phyloP scores from a whole-genome alignment of 2,888 invertebrate genomes.

The Xestia c-nigrum region DNA sequence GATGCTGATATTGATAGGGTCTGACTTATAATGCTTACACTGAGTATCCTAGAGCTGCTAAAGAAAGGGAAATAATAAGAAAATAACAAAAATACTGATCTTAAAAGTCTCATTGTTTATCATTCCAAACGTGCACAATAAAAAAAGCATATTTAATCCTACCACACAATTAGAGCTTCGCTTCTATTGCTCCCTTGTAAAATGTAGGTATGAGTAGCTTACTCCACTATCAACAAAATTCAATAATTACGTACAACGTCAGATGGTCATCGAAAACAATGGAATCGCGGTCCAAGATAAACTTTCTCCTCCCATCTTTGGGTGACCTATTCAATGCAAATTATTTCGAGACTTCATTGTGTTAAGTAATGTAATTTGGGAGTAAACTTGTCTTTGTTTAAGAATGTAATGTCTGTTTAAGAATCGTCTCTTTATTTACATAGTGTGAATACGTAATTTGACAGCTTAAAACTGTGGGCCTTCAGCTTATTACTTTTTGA shows the following conservation, averaged over 20 bases:
- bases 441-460: neutral
- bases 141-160: neutral
- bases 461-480: neutral
- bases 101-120: no score
- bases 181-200: neutral
- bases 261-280: constrained; percentile 46
- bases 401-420: neutral
- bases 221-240: neutral
- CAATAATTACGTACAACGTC: neutral
- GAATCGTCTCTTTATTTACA: neutral
- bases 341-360: constrained; percentile 34
- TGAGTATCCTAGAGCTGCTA: no score
- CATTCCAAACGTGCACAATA: neutral
- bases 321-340: constrained; percentile 59
- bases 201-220: neutral
- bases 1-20: no score
- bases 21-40: no score
- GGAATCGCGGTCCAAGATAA: constrained; percentile 21
- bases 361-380: constrained; percentile 30
- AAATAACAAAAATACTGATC: no score
- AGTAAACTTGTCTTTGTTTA: constrained; percentile 44
- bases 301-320: constrained; percentile 60
- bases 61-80: no score
- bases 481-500: neutral
- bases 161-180: neutral